Conservation (phyloP, 2,113 vertebrate genomes). For the Tor tambroides region DNA sequence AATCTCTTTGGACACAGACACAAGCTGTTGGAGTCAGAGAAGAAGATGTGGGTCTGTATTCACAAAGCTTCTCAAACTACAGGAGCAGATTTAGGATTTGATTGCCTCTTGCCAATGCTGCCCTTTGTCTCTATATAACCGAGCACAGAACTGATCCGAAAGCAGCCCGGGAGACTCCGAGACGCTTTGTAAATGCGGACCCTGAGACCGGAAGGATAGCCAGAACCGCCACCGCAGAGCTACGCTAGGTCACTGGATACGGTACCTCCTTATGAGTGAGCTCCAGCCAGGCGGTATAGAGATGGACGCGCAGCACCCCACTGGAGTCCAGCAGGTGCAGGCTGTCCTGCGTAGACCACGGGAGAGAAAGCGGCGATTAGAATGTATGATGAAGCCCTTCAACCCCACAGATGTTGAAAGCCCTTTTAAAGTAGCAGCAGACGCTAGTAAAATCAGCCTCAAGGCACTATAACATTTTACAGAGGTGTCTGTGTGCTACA, state of each 20-base stretch:
- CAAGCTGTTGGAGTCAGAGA: neutral
- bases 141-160: slow-evolving; percentile 17
- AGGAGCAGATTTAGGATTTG: neutral
- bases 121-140: neutral
- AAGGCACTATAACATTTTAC: slow-evolving; percentile 21
- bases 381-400: slow-evolving; percentile 41
- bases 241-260: slow-evolving; percentile 71
- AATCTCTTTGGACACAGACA: neutral
- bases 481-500: neutral
- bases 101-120: neutral
- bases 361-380: slow-evolving; percentile 72
- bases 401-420: slow-evolving; percentile 21
- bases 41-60: slow-evolving; percentile 33
- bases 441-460: slow-evolving; percentile 33
- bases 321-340: slow-evolving; percentile 80
- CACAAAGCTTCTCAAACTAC: slow-evolving; percentile 28
- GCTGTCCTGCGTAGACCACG: slow-evolving; percentile 75
- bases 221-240: slow-evolving; percentile 53
- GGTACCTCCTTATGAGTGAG: slow-evolving; percentile 82
- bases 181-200: slow-evolving; percentile 36
- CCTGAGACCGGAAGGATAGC: neutral
- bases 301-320: slow-evolving; percentile 76
- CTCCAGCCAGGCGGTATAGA: slow-evolving; percentile 83
- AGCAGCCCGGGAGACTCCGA: neutral
- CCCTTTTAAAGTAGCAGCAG: slow-evolving; percentile 1